These are phyloP conservation scores for Vireo griseus DNA, from an alignment of 2,797 vertebrate species.

Conservation along the genomic window DNA sequence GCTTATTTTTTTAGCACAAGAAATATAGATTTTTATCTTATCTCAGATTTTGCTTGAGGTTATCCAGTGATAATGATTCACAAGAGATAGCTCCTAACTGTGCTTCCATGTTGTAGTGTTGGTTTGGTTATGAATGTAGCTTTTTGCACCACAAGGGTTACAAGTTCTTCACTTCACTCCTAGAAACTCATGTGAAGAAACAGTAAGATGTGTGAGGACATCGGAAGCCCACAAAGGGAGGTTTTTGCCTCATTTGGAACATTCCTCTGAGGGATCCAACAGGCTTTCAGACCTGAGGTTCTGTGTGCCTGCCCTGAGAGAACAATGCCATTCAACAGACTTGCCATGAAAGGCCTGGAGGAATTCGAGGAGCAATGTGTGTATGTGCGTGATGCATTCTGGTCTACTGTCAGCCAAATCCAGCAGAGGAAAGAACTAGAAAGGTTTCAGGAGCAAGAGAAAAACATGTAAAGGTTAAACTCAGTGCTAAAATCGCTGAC, in stretches of 20 bases:
- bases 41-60: not conserved
- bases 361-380: not conserved
- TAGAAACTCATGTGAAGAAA: not conserved
- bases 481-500: constrained; percentile 67
- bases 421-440: constrained; percentile 14
- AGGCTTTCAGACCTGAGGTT: not conserved
- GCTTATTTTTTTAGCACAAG: not conserved
- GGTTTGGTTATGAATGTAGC: not conserved
- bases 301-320: not conserved
- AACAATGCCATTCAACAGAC: not conserved
- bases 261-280: not conserved
- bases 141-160: not conserved
- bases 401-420: not conserved
- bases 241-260: not conserved
- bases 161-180: not conserved
- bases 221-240: not conserved
- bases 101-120: not conserved
- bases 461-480: constrained; percentile 63
- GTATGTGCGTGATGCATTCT: not conserved
- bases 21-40: not conserved
- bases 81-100: not conserved
- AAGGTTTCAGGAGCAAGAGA: constrained; percentile 32
- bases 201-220: not conserved
- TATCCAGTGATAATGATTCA: not conserved
- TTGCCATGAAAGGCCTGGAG: constrained; percentile 5